Conservation (phyloP, 2,113 vertebrate genomes). For the Calypte anna region DNA sequence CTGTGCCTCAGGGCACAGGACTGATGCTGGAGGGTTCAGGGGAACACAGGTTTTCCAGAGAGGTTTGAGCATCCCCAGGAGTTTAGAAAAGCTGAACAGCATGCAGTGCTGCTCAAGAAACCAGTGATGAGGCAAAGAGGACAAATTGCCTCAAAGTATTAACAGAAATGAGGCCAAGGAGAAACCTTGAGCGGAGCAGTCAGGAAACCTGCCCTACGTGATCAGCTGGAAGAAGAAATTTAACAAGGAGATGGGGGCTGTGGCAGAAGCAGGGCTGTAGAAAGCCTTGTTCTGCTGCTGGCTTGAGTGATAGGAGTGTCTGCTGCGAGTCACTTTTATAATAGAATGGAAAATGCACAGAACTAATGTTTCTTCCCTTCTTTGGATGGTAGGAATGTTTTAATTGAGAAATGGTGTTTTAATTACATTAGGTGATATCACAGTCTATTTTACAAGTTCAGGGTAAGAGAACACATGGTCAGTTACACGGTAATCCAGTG, state of each 20-base stretch:
- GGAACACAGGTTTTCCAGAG: neutral
- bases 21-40: neutral
- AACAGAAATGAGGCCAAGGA: neutral
- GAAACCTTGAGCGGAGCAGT: neutral
- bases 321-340: neutral
- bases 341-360: neutral
- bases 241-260: neutral
- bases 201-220: neutral
- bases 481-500: slow-evolving; percentile 62
- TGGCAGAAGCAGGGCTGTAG: neutral
- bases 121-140: fast-evolving
- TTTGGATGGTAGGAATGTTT: slow-evolving; percentile 76
- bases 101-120: neutral
- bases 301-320: neutral
- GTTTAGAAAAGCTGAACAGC: neutral
- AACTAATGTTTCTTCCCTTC: slow-evolving; percentile 41
- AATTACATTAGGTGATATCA: slow-evolving; percentile 80
- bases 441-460: slow-evolving; percentile 84
- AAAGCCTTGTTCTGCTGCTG: neutral
- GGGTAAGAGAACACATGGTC: slow-evolving; percentile 70
- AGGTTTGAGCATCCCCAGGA: neutral
- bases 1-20: fast-evolving
- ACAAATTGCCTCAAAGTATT: neutral
- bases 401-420: slow-evolving; percentile 77
- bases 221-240: neutral